A percentile compares a stretch with the other conserved stretches of the same genome.
phyloP scores from a whole-genome alignment of 2,888 invertebrate genomes.

The Eilema caniola region DNA sequence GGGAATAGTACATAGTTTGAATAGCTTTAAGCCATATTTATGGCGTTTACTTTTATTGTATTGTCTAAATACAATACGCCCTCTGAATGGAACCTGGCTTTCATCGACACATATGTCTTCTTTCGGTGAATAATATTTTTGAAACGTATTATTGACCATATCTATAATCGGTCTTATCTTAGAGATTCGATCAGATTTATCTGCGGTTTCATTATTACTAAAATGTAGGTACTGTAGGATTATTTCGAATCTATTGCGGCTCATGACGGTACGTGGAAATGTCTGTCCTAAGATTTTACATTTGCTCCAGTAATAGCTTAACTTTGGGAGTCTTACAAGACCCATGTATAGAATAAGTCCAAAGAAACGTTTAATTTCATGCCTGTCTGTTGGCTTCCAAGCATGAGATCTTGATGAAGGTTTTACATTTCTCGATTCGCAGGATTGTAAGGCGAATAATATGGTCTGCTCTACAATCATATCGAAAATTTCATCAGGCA shows the following conservation, averaged over 20 bases:
- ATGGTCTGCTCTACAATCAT: slow-evolving; percentile 33
- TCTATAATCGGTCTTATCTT: slow-evolving; percentile 24
- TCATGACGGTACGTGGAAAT: slow-evolving; percentile 38
- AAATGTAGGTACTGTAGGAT: slow-evolving; percentile 30
- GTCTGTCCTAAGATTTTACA: slow-evolving; percentile 34
- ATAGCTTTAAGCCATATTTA: too few relatives aligned
- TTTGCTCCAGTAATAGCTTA: slow-evolving; percentile 44
- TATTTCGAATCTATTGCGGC: slow-evolving; percentile 38
- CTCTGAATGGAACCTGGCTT: too few relatives aligned
- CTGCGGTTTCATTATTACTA: slow-evolving; percentile 26
- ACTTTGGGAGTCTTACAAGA: slow-evolving; percentile 44
- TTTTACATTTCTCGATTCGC: slow-evolving; percentile 17
- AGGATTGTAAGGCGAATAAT: slow-evolving; percentile 29
- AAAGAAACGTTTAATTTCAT: slow-evolving; percentile 43
- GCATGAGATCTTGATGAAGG: slow-evolving; percentile 35
- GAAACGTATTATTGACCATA: slow-evolving; percentile 14
- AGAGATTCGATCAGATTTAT: slow-evolving; percentile 22
- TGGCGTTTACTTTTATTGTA: too few relatives aligned
- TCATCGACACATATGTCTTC: slow-evolving; percentile 24
- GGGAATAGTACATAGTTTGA: slow-evolving; percentile 38
- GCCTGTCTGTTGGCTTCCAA: slow-evolving; percentile 29
- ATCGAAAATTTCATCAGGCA: slow-evolving; percentile 24
- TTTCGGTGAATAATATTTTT: slow-evolving; percentile 16
- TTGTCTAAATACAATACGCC: too few relatives aligned
- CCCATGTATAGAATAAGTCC: slow-evolving; percentile 47